These are phyloP conservation scores for Parthenolecanium corni DNA, from an alignment of 2,888 invertebrate species.

Conservation along the genomic window DNA sequence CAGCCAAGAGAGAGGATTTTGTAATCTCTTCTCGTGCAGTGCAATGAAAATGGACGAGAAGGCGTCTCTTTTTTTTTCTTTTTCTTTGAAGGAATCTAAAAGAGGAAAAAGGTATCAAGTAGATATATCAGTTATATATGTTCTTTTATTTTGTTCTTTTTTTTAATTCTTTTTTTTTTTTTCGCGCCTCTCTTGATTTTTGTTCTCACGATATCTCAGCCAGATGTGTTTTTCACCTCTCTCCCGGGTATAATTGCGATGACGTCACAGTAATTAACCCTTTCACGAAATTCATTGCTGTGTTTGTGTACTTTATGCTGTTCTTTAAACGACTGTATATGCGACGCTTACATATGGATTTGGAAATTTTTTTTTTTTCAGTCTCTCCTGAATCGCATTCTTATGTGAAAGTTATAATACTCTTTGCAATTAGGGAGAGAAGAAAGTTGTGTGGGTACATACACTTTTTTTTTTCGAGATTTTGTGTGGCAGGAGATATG, in stretches of 20 bases:
- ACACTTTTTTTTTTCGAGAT: too few species aligned
- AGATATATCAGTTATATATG: neutral
- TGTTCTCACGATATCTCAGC: slow-evolving; percentile 16
- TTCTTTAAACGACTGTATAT: too few species aligned
- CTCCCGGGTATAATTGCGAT: slow-evolving; percentile 10
- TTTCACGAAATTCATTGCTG: neutral
- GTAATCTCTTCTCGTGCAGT: neutral
- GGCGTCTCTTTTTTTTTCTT: slow-evolving; percentile 8
- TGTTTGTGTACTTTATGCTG: too few species aligned
- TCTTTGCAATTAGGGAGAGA: too few species aligned
- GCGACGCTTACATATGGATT: too few species aligned
- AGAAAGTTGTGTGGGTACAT: too few species aligned
- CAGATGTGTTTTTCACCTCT: slow-evolving; percentile 16
- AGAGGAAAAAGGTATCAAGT: slow-evolving; percentile 13
- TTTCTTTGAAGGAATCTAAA: neutral
- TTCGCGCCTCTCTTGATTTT: neutral
- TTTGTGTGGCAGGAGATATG: too few species aligned
- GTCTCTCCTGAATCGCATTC: too few species aligned
- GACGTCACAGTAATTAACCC: slow-evolving; percentile 25
- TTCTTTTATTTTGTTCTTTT: too few species aligned
- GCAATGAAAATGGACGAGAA: neutral
- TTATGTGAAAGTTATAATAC: too few species aligned
- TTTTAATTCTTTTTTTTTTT: too few species aligned
- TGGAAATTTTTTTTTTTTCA: too few species aligned
- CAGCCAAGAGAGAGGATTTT: neutral